These are phyloP conservation scores for Sebastes iracundus DNA, from an alignment of 2,797 vertebrate species.

Conservation along the genomic window DNA sequence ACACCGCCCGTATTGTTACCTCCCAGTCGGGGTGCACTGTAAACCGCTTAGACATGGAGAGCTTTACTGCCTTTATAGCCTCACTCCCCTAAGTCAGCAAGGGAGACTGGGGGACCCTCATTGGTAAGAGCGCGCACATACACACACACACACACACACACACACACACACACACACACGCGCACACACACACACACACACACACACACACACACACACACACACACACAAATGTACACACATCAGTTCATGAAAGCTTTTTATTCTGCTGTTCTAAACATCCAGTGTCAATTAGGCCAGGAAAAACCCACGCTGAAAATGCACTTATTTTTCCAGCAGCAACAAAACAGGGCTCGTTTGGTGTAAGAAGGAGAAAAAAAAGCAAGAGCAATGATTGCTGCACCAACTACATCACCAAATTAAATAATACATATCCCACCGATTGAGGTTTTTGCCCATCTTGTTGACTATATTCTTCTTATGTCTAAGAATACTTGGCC, in stretches of 20 bases:
- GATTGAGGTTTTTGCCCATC: not conserved
- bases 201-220: not conserved
- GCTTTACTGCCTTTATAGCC: conserved; percentile 58
- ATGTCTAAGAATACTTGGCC: not conserved
- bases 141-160: not conserved
- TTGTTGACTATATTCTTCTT: not conserved
- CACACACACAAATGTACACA: not conserved
- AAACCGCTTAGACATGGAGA: conserved; percentile 72
- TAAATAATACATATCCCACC: not conserved
- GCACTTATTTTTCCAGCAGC: not conserved
- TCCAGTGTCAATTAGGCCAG: not conserved
- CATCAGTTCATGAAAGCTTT: conserved; percentile 17
- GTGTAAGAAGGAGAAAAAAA: not conserved
- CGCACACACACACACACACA: not conserved
- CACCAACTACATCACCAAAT: not conserved
- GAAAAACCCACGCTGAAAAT: conserved; percentile 1
- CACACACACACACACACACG: not conserved
- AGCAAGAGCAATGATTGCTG: not conserved
- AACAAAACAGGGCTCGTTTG: not conserved
- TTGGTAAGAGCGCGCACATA: not conserved
- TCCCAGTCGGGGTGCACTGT: conserved; percentile 57
- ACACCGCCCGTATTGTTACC: conserved; percentile 53
- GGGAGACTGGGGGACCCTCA: conserved; percentile 18
- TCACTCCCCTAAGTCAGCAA: conserved; percentile 36
- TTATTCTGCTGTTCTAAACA: conserved; percentile 25